phyloP scores from a whole-genome alignment of 2,888 invertebrate genomes.

The Phragmatobia fuliginosa region DNA sequence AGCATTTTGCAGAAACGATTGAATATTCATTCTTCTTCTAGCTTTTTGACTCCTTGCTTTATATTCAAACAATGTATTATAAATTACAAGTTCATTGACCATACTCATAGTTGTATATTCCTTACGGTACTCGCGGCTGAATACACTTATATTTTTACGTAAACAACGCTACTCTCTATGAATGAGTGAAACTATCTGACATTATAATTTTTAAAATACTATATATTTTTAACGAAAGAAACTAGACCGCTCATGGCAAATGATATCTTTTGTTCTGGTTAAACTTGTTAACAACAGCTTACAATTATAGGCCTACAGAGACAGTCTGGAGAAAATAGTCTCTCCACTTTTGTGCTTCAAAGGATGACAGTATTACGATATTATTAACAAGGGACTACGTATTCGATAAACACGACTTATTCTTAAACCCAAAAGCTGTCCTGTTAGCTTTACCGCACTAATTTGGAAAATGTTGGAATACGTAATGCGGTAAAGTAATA shows the following conservation, averaged over 20 bases:
- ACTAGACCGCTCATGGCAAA: neutral
- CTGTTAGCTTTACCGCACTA: neutral
- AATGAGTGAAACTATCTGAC: neutral
- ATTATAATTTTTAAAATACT: no score
- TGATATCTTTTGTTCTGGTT: neutral
- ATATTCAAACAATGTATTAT: no score
- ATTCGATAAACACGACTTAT: neutral
- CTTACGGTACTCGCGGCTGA: no score
- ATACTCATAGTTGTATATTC: no score
- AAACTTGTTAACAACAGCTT: neutral
- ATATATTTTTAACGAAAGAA: no score
- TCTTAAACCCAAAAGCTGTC: neutral
- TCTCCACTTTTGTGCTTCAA: neutral
- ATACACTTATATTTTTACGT: no score
- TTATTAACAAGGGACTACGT: neutral
- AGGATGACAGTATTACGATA: neutral
- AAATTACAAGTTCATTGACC: no score
- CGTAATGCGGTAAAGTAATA: neutral
- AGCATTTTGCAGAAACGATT: no score
- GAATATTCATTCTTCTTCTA: no score
- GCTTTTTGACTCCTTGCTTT: no score
- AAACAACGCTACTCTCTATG: no score
- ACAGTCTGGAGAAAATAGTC: neutral
- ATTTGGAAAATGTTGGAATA: neutral
- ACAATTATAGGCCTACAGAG: neutral